Conservation (phyloP, 30 jellyfish, hydroid and myxozoan species). For the Cassiopea xamachana region DNA sequence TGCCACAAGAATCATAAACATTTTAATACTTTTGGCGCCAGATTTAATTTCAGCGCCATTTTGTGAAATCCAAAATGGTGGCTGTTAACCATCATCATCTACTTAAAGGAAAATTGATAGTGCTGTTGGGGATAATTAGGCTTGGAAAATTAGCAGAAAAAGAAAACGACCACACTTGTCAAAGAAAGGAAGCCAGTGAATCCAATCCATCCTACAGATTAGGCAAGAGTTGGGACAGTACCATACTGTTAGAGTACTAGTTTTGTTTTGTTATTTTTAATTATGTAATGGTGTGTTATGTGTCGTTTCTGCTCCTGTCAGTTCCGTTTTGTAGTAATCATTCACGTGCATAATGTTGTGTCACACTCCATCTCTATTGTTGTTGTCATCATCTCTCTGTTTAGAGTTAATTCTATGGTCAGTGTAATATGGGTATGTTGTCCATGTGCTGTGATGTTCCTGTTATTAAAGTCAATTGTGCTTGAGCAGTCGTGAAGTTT, state of each 20-base stretch:
- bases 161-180: neutral
- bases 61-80: conserved; percentile 14
- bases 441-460: no score
- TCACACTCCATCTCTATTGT: no score
- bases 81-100: conserved; percentile 28
- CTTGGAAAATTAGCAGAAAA: conserved; percentile 10
- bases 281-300: no score
- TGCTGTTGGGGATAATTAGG: conserved; percentile 12
- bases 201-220: neutral
- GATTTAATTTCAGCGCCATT: conserved; percentile 30
- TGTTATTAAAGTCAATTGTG: no score
- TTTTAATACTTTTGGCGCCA: conserved; percentile 56
- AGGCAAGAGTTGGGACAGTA: conserved; percentile 11
- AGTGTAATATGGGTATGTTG: no score
- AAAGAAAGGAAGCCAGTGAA: neutral
- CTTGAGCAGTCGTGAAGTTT: no score
- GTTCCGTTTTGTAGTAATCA: no score
- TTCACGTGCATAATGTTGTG: no score
- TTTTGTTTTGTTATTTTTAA: no score
- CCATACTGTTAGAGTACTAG: neutral
- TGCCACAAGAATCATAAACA: conserved; percentile 55
- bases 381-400: no score
- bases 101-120: conserved; percentile 1
- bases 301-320: no score
- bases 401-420: no score